Evolutionary conservation across 2,888 invertebrate genomes (phyloP).

Genomic region (Unio delphinus): DNA sequence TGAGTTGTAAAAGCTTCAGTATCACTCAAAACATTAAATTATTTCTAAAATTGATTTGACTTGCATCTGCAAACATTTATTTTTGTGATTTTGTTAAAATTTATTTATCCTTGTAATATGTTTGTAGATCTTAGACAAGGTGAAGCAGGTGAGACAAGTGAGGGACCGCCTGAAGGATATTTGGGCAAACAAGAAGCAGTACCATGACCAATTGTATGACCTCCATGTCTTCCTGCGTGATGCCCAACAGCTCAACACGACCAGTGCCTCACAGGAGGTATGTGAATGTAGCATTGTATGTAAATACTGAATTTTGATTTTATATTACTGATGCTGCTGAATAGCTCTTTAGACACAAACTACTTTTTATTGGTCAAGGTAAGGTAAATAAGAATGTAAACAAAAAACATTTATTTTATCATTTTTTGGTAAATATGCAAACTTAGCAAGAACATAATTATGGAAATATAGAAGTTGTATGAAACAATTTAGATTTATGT

Average conservation of each 20-base stretch:
- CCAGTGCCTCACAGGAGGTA: conserved; percentile 88
- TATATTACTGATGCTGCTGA: not conserved
- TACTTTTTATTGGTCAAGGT: too few relatives aligned
- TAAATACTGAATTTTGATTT: not conserved
- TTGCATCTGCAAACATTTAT: too few relatives aligned
- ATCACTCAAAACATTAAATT: too few relatives aligned
- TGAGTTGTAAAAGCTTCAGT: too few relatives aligned
- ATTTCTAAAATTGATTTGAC: too few relatives aligned
- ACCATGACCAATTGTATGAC: conserved; percentile 98
- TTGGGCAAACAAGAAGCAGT: conserved; percentile 95
- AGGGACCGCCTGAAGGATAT: conserved; percentile 92
- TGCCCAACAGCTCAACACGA: conserved; percentile 91
- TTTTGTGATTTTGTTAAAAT: too few relatives aligned
- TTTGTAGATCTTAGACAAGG: conserved; percentile 66
- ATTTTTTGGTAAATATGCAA: too few relatives aligned
- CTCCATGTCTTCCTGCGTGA: conserved; percentile 95
- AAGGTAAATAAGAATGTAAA: too few relatives aligned
- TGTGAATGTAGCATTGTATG: conserved; percentile 66
- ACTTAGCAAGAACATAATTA: too few relatives aligned
- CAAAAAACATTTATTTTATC: too few relatives aligned
- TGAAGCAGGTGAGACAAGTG: conserved; percentile 78
- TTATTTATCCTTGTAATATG: conserved; percentile 1
- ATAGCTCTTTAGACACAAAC: not conserved
- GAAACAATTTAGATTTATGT: too few relatives aligned
- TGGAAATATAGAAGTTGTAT: too few relatives aligned